Conservation (phyloP, 2,888 invertebrate genomes). For the Heliconius charithonia region DNA sequence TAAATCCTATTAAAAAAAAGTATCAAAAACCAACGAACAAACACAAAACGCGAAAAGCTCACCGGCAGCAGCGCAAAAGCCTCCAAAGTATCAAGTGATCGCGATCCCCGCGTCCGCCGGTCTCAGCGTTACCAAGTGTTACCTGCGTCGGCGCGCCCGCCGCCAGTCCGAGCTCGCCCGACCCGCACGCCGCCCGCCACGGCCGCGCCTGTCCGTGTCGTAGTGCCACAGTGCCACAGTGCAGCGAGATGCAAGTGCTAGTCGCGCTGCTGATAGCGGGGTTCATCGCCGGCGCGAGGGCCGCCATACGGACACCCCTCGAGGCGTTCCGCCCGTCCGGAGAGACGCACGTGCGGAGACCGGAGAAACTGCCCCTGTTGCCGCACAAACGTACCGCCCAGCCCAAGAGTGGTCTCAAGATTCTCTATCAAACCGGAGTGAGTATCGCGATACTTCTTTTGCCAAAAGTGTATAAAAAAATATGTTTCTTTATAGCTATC, state of each 20-base stretch:
- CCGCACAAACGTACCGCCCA: conserved; percentile 80
- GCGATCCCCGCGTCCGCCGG: conserved; percentile 66
- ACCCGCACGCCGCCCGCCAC: conserved; percentile 65
- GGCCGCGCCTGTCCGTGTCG: conserved; percentile 41
- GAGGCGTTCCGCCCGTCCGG: conserved; percentile 82
- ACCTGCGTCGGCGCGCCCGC: conserved; percentile 74
- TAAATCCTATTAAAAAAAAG: background rate
- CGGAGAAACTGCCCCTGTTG: conserved; percentile 73
- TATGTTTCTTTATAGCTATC: conserved; percentile 11
- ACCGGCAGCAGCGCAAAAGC: conserved; percentile 48
- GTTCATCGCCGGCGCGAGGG: conserved; percentile 68
- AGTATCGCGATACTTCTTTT: conserved; percentile 63
- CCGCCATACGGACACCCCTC: conserved; percentile 81
- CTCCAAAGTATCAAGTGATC: conserved; percentile 67
- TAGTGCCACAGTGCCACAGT: conserved; percentile 42
- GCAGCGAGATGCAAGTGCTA: conserved; percentile 70
- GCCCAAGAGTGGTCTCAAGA: conserved; percentile 82
- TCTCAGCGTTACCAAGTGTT: conserved; percentile 80
- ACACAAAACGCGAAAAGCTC: conserved; percentile 20
- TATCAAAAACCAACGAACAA: background rate
- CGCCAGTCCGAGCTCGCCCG: conserved; percentile 73
- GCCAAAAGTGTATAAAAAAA: background rate
- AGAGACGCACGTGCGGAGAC: conserved; percentile 77
- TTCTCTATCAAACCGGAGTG: conserved; percentile 90
- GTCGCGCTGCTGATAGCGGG: conserved; percentile 70